Evolutionary conservation across 2,797 vertebrate genomes (phyloP).

Genomic region (Dallia pectoralis): DNA sequence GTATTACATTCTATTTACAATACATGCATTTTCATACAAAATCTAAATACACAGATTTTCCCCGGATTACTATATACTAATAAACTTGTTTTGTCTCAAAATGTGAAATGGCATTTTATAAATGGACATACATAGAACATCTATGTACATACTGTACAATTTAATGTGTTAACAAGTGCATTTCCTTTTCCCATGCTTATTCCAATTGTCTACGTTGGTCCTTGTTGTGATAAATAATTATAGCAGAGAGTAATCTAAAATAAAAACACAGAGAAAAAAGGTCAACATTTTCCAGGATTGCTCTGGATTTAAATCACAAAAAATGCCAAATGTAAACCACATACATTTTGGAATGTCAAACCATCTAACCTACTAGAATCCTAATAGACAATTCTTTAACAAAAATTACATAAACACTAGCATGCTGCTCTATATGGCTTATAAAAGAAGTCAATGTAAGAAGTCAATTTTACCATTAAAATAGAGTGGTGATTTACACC

Average conservation of each 20-base stretch:
- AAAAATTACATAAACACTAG: background rate
- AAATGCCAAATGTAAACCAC: background rate
- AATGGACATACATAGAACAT: no score
- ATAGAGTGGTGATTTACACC: constrained; percentile 90
- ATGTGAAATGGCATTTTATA: background rate
- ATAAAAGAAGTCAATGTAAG: background rate
- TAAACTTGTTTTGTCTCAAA: background rate
- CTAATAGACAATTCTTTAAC: background rate
- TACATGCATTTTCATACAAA: background rate
- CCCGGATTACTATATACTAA: background rate
- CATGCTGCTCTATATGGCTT: background rate
- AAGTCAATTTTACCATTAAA: constrained; percentile 76
- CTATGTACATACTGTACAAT: background rate
- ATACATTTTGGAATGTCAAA: background rate
- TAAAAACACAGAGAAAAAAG: constrained; percentile 17
- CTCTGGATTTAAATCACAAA: background rate
- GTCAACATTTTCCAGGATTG: background rate
- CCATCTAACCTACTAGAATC: background rate
- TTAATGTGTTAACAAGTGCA: background rate
- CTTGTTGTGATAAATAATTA: constrained; percentile 30
- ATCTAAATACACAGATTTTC: background rate
- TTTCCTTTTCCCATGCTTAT: background rate
- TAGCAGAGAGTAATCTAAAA: constrained; percentile 40
- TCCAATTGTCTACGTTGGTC: constrained; percentile 3
- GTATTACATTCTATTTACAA: background rate